A percentile compares a stretch with the other conserved stretches of the same genome.
Conservation (phyloP, 1,140 invertebrate species). For the Aphaenogaster ashmeadi region DNA sequence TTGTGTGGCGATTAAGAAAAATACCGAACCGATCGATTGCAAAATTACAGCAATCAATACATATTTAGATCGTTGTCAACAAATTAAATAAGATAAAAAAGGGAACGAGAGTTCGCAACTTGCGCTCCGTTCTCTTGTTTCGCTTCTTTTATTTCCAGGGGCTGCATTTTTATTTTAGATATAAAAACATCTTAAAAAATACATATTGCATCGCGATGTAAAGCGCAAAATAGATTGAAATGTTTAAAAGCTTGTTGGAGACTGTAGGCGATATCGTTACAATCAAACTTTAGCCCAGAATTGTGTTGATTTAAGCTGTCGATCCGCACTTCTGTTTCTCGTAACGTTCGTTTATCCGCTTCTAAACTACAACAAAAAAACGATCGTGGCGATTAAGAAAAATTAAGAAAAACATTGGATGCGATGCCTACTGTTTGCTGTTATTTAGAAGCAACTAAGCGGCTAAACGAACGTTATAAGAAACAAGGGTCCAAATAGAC, state of each 20-base stretch:
- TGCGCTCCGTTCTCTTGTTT: neutral
- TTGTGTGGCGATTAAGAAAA: slow-evolving; percentile 11
- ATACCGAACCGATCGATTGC: neutral
- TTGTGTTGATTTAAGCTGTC: neutral
- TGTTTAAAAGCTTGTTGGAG: neutral
- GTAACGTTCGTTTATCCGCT: neutral
- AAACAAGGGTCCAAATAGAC: neutral
- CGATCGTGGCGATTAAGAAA: no score
- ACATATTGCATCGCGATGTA: neutral
- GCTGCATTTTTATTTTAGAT: neutral
- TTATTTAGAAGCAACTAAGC: no score
- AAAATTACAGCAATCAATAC: slow-evolving; percentile 19
- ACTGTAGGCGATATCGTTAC: neutral
- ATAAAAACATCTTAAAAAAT: neutral
- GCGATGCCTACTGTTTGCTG: no score
- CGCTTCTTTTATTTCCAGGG: neutral
- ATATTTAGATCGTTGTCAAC: neutral
- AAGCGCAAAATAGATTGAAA: no score
- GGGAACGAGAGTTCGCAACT: no score
- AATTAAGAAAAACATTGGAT: no score
- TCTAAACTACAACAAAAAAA: neutral
- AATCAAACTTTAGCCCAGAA: neutral
- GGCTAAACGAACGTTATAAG: no score
- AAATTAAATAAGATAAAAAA: neutral
- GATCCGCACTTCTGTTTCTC: neutral